These are phyloP conservation scores for Baryphthengus martii DNA, from an alignment of 2,113 vertebrate species.

Conservation along the genomic window DNA sequence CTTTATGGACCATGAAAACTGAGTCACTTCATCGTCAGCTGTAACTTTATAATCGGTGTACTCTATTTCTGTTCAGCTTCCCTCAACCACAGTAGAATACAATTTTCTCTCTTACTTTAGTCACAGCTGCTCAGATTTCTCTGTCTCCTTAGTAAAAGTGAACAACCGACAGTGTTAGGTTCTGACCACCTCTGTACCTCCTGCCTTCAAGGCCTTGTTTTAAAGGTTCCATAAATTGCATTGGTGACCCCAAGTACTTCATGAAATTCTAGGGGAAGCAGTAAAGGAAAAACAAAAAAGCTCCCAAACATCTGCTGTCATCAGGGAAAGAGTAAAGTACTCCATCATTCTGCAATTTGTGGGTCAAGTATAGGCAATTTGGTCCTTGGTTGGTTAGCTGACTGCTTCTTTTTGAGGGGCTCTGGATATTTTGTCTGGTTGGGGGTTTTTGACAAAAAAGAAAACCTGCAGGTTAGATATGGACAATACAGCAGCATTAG, in stretches of 20 bases:
- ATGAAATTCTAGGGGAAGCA: not conserved
- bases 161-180: not conserved
- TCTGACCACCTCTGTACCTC: not conserved
- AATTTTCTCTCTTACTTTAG: not conserved
- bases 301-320: not conserved
- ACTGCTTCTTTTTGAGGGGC: not conserved
- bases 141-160: not conserved
- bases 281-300: not conserved
- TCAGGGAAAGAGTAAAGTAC: not conserved
- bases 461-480: not conserved
- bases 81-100: not conserved
- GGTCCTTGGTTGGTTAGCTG: not conserved
- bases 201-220: not conserved
- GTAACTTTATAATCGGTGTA: not conserved
- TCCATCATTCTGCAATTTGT: not conserved
- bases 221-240: not conserved
- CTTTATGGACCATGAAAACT: slow-evolving; percentile 1
- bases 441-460: not conserved
- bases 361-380: not conserved
- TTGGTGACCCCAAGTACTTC: not conserved
- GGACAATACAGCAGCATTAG: not conserved
- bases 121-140: not conserved
- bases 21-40: slow-evolving; percentile 8
- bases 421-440: not conserved
- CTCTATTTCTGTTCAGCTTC: not conserved